phyloP scores from a whole-genome alignment of 2,113 vertebrate species.

The Herpetotheres cachinnans region DNA sequence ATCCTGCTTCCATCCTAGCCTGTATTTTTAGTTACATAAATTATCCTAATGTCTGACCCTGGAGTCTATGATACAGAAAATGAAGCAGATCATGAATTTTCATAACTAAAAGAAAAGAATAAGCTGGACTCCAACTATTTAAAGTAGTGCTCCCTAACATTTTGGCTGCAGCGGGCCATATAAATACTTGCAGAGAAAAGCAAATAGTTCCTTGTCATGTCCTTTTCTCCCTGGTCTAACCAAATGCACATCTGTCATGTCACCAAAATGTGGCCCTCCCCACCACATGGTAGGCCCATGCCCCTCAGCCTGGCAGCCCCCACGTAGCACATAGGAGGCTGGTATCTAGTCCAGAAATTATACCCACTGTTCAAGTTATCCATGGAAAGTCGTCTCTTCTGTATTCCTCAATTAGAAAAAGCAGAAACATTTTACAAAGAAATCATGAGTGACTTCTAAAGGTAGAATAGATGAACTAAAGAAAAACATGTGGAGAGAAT shows the following conservation, averaged over 20 bases:
- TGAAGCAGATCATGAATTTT: neutral
- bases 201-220: neutral
- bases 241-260: neutral
- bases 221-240: neutral
- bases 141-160: neutral
- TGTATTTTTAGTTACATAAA: slow-evolving; percentile 37
- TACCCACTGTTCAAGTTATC: neutral
- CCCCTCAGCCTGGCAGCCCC: neutral
- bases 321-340: accelerated
- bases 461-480: neutral
- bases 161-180: neutral
- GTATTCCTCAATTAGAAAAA: neutral
- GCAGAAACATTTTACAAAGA: neutral
- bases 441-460: neutral
- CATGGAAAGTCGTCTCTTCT: neutral
- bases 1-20: neutral
- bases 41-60: neutral
- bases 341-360: neutral
- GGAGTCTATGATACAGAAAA: neutral
- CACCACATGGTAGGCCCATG: neutral
- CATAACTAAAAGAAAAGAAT: neutral
- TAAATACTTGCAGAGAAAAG: neutral
- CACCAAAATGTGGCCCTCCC: neutral
- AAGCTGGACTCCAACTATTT: neutral
- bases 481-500: neutral